Conservation (phyloP, 2,113 vertebrate species). For the Elephantulus edwardii region DNA sequence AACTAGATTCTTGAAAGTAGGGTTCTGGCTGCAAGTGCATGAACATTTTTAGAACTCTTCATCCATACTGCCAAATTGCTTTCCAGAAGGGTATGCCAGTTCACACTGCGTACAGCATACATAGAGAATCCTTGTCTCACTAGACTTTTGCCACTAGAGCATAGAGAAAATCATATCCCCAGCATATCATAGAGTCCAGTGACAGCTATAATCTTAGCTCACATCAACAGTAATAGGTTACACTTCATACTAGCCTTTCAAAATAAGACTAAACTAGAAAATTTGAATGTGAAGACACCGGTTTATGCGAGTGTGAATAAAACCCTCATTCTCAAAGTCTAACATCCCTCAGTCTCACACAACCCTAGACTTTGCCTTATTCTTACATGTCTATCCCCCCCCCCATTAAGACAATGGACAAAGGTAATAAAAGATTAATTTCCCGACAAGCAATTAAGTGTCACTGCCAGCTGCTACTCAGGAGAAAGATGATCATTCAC, state of each 20-base stretch:
- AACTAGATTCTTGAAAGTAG: conserved; percentile 9
- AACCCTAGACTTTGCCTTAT: neutral
- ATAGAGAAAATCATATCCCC: conserved; percentile 13
- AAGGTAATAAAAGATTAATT: conserved; percentile 20
- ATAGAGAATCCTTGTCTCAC: conserved; percentile 15
- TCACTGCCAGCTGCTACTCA: too few species aligned
- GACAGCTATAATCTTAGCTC: conserved; percentile 23
- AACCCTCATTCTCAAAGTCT: neutral
- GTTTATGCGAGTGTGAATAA: neutral
- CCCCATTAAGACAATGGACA: neutral
- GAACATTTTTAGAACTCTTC: conserved; percentile 41
- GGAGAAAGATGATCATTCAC: too few species aligned
- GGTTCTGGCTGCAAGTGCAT: neutral
- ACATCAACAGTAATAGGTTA: neutral
- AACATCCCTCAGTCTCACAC: conserved; percentile 13
- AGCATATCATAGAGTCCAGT: neutral
- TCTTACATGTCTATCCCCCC: conserved; percentile 2
- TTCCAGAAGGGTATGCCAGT: conserved; percentile 18
- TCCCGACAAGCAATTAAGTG: conserved; percentile 48
- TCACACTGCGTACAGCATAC: neutral
- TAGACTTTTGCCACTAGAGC: neutral
- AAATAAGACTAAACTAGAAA: conserved; percentile 17
- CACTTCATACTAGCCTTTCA: conserved; percentile 13
- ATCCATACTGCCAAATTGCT: conserved; percentile 30
- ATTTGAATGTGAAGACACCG: conserved; percentile 1